phyloP scores from a whole-genome alignment of 2,797 vertebrate genomes.

The Sebastes trivittatus region DNA sequence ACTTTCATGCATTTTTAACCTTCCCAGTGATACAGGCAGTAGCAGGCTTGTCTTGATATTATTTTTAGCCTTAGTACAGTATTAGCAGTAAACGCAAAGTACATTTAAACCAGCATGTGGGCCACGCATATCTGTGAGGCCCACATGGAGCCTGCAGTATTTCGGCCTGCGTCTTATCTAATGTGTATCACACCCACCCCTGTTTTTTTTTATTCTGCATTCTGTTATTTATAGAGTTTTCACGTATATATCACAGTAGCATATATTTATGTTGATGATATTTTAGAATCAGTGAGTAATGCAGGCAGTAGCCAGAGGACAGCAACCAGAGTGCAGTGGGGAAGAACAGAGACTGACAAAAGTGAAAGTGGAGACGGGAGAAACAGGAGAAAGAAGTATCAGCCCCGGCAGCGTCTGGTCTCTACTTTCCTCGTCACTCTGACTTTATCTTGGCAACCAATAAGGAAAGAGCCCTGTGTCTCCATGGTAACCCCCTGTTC shows the following conservation, averaged over 20 bases:
- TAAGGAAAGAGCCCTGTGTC: constrained; percentile 67
- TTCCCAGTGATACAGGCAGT: not conserved
- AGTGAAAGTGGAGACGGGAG: constrained; percentile 61
- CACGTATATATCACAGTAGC: not conserved
- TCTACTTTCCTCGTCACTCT: constrained; percentile 68
- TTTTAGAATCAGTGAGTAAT: not conserved
- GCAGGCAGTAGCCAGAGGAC: not conserved
- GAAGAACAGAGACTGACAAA: constrained; percentile 21
- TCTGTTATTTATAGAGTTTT: not conserved
- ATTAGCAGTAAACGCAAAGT: not conserved
- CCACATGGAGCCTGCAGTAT: not conserved
- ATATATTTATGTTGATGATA: constrained; percentile 2
- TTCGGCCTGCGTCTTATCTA: not conserved
- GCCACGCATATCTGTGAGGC: not conserved
- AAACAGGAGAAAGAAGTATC: constrained; percentile 57
- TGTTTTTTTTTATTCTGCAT: constrained; percentile 1
- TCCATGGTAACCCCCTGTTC: constrained; percentile 73
- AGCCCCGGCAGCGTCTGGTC: constrained; percentile 49
- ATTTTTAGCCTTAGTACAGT: not conserved
- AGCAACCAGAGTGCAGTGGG: constrained; percentile 1
- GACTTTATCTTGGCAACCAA: constrained; percentile 72
- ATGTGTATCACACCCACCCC: not conserved
- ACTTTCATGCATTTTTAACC: not conserved
- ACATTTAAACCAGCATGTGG: not conserved
- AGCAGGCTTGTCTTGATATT: not conserved